Percentiles rank a stretch among this genome's conserved stretches.
Evolutionary conservation across 1,140 invertebrate species (phyloP).

Genomic region (Leptinotarsa undecemlineata): DNA sequence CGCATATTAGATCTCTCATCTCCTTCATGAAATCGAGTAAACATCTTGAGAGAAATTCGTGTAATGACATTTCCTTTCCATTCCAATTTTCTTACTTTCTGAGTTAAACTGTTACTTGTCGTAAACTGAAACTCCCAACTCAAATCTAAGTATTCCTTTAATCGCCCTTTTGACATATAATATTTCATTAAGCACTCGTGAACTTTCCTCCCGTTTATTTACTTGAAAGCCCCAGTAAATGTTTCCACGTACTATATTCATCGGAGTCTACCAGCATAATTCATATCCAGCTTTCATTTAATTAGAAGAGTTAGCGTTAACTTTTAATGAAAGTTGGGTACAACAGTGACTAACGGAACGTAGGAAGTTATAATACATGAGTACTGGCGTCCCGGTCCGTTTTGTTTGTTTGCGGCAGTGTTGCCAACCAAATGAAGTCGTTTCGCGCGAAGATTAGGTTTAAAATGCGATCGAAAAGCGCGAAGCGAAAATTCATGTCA

Average conservation of each 20-base stretch:
- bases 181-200: slow-evolving; percentile 1
- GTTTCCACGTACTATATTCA: background rate
- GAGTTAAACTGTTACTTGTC: background rate
- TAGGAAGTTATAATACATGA: slow-evolving; percentile 3
- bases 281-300: slow-evolving; percentile 8
- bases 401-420: background rate
- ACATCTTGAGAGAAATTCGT: too few relatives aligned
- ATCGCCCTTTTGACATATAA: background rate
- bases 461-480: too few relatives aligned
- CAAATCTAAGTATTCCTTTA: background rate
- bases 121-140: background rate
- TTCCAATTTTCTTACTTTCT: too few relatives aligned
- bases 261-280: slow-evolving; percentile 2
- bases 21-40: too few relatives aligned
- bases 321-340: slow-evolving; percentile 6
- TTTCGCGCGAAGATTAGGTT: too few relatives aligned
- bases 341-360: background rate
- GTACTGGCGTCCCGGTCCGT: background rate
- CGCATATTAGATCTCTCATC: too few relatives aligned
- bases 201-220: slow-evolving; percentile 7
- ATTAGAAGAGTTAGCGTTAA: slow-evolving; percentile 8
- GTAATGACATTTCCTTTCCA: too few relatives aligned
- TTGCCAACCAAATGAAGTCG: too few relatives aligned
- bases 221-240: background rate
- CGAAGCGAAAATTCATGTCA: too few relatives aligned